These are phyloP conservation scores for Corbicula japonica DNA, from an alignment of 2,888 invertebrate species.

Conservation along the genomic window DNA sequence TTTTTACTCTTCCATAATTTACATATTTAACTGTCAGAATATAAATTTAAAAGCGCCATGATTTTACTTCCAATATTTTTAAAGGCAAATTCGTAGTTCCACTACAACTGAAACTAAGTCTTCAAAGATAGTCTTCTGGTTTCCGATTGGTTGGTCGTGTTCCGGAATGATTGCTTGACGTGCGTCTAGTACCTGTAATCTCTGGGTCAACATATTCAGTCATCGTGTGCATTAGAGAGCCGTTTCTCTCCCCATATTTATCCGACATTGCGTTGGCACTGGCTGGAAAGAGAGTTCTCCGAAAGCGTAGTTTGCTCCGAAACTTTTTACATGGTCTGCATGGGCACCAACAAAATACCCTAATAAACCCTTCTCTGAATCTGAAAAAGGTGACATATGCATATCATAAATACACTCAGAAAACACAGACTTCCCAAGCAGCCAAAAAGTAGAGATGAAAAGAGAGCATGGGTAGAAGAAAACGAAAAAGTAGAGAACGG, in stretches of 20 bases:
- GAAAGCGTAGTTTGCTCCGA: constrained; percentile 71
- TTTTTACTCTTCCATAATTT: no score
- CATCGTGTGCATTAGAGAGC: constrained; percentile 81
- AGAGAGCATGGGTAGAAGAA: no score
- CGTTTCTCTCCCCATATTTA: constrained; percentile 79
- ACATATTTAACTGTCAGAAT: no score
- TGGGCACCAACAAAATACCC: constrained; percentile 96
- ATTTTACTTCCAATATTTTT: no score
- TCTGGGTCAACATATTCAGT: constrained; percentile 78
- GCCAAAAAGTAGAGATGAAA: no score
- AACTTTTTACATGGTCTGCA: constrained; percentile 88
- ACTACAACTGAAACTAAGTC: no score
- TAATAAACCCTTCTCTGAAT: constrained; percentile 96
- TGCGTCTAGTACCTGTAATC: constrained; percentile 19
- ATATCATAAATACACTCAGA: no score
- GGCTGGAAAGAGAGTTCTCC: constrained; percentile 74
- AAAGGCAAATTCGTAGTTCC: no score
- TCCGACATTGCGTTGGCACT: constrained; percentile 78
- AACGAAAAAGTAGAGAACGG: no score
- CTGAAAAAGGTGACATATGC: constrained; percentile 90
- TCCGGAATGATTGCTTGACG: constrained; percentile 3
- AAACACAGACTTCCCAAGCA: no score
- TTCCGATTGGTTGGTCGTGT: constrained; percentile 5
- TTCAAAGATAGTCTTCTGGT: constrained; percentile 26
- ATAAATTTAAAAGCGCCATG: no score